Base-by-base conservation (phyloP, 2,113 vertebrate species). In the Mus spicilegus region DNA sequence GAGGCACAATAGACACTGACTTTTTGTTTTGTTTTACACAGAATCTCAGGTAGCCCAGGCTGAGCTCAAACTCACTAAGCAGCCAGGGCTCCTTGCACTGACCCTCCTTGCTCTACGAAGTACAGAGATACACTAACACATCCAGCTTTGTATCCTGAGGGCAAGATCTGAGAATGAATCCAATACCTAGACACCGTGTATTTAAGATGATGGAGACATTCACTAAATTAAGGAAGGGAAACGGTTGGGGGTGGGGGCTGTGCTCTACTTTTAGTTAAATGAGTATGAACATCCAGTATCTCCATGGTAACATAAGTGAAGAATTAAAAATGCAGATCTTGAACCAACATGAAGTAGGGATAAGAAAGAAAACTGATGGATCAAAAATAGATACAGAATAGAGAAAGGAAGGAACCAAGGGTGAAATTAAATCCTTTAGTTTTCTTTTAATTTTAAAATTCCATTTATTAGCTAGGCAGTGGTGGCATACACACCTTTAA, bases 281-380 rank as follows among this genome's bases (percentile, higher is more conserved):
- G 39, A 76, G 56, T 75, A 75, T 30, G 65, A 94, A 75, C 56
- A 63, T 42, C 63, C 88, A 51, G n/a, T 12, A 30, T 89, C 77
- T 95, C 67, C 67, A 51, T 7, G 39, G 76, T 39, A 49, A 63
- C 24, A 49, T 1, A 39, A 80, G 49, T 24, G 72, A 84, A 80
- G 12, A 84, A 61, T 12, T 72, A 39, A 54, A 95, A 95, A 94
- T 86, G 70, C 24, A 46, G 58, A 87, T 78, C 56, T 90, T 14
- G 5, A 87, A 65, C 93, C 56, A 69, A 36, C 4, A 39, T 54
- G 19, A 95, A 49, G 54, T 58, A 67, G 14, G 58, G 13, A 51
- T 67, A 89, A 90, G 70, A 92, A 95, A 58, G 54, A 67, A 82
- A 94, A 87, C 1, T 61, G 46, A 94, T 24, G 22, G 87, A 88